A percentile compares a stretch with the other conserved stretches of the same genome.
Conservation (phyloP, 1,140 invertebrate genomes). For the Halyomorpha halys region DNA sequence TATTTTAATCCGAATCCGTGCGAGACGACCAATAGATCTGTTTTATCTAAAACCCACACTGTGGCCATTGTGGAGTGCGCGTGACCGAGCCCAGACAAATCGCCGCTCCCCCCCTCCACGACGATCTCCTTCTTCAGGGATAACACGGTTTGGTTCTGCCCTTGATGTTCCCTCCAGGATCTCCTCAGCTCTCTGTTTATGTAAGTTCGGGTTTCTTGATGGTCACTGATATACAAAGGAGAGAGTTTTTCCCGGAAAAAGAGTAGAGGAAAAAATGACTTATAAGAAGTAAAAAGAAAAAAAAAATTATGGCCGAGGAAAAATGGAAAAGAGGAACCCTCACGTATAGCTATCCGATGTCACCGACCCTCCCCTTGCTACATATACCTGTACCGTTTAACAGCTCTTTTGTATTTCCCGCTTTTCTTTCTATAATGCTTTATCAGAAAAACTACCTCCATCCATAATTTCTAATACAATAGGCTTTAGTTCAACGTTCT, state of each 20-base stretch:
- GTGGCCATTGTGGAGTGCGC: constrained; percentile 2
- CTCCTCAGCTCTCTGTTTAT: not conserved
- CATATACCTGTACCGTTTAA: constrained; percentile 13
- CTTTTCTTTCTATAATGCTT: constrained; percentile 5
- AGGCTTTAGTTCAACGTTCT: constrained; percentile 16
- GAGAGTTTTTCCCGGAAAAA: constrained; percentile 13
- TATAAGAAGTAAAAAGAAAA: not conserved
- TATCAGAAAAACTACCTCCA: constrained; percentile 5
- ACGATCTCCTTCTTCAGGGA: not conserved
- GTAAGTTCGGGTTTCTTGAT: constrained; percentile 12
- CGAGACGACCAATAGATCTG: constrained; percentile 12
- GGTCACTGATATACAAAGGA: not conserved
- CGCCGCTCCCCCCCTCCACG: not conserved
- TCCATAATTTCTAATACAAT: constrained; percentile 11
- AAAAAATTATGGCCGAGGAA: not conserved
- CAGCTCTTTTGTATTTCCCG: constrained; percentile 6
- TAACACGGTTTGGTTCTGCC: constrained; percentile 14
- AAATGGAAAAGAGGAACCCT: constrained; percentile 11
- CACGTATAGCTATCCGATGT: constrained; percentile 8
- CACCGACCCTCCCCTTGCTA: constrained; percentile 1
- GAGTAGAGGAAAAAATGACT: not conserved
- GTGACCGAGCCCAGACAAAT: constrained; percentile 4
- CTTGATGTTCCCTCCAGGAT: constrained; percentile 3
- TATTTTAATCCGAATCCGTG: constrained; percentile 15
- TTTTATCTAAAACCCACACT: constrained; percentile 7